Base-by-base conservation (phyloP, 2,888 invertebrate species). In the Torymus auratus region DNA sequence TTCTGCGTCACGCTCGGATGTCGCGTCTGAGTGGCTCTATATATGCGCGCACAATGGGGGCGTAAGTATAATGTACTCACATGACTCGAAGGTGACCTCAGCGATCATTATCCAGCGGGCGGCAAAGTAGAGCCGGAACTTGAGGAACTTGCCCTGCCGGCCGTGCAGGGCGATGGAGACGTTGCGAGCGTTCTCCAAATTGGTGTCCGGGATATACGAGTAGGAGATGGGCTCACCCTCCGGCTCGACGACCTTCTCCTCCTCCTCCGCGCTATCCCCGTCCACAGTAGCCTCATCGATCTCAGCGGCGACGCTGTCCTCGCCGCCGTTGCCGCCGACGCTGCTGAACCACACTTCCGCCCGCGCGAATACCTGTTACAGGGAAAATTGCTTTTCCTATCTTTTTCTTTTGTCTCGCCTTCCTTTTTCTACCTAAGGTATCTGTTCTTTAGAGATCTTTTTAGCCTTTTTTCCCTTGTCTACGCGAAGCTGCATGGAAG, bases 81-180 rank as follows among this genome's bases (percentile, higher is more conserved):
- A 92, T 83, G 93, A 93, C 84, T 93, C 92, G 87, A 94, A 94
- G 62, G 92, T 91, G 78, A 95, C 93, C 91, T 96, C 95, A 88
- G 95, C 94, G 85, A 96, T 92, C 92, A 95, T 93, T 86, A 96
- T 93, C 95, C 95, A 95, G 77, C 93, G 92, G 72, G 93, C 92
- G 69, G 94, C 94, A 87, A 95, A 96, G 88, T 93, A 93, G 62
- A 95, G 91, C 80, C 93, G 92, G 84, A 94, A 88, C 91, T 93
- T 94, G 84, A 95, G 91, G 88, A 92, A 94, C 84, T 91, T 92
- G 52, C 93, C 95, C 4, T 94, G 88, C 80, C 93, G 91, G 81
- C 92, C 90, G 86, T 94, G 93, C 60, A 96, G 91, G 81, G 92
- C 92, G 83, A 96, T 94, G 84, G 94, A 92, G 65, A 96, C 94